Evolutionary conservation across 2,888 invertebrate genomes (phyloP), one percentile per base, ranked within the genome.

Genomic region (Drosophila maculinotata): DNA sequence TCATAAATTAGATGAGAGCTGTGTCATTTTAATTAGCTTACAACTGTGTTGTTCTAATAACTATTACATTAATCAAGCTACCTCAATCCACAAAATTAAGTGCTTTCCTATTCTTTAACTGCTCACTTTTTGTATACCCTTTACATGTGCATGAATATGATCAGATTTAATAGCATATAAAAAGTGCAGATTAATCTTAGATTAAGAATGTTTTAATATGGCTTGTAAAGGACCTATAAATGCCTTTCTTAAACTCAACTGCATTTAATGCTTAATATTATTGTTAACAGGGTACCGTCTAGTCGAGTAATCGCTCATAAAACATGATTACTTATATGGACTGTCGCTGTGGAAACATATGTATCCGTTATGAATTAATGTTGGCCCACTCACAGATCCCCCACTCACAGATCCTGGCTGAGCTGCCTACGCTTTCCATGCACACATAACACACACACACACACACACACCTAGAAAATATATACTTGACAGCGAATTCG

Each of bases 311-410:
- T 8, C 8, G 3, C 20, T 0, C 3, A 14, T 15, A 6, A 4
- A 1, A 15, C 20, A 30, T 15, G 15, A 10, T 23, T 10, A 4
- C 10, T 15, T 2, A 12, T 23, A n/a, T 12, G 30, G 17, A n/a
- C 23, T 7, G 25, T 2, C 56, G 7, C 56, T 39, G 39, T 42
- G 62, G 14, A 33, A 56, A 45, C 56, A 73, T 41, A 69, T 69
- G 62, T 63, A 38, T 25, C 31, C 47, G 45, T 47, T 53, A 47
- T 69, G 66, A 65, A 69, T 78, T 63, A 53, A 60, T 57, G 47
- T 51, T 36, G 23, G 31, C 26, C 15, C 12, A 41, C 47, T 36
- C 25, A 3, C 7, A 12, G 31, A 41, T 53, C 49, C 23, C 26
- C 15, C 12, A 41, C 47, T 36, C 25, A 3, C 7, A 12, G 31